phyloP scores from a whole-genome alignment of 2,888 invertebrate species.

The Octonoba sinensis region DNA sequence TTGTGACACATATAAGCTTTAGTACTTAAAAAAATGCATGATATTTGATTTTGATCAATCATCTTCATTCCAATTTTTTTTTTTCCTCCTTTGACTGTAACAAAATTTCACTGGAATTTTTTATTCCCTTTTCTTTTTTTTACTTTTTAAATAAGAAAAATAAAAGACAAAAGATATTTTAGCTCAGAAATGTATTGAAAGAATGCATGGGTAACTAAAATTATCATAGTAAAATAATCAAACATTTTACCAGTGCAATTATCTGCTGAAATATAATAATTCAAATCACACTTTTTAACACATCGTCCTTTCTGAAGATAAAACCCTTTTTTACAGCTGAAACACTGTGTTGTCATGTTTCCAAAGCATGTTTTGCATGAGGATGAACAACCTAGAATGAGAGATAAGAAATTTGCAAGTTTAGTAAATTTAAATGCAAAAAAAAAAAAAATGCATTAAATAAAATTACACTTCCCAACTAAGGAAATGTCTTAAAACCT shows the following conservation, averaged over 20 bases:
- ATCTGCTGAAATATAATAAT: constrained; percentile 25
- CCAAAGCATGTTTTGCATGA: constrained; percentile 53
- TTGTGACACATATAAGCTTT: too few relatives aligned
- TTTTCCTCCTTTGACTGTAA: too few relatives aligned
- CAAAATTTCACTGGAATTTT: too few relatives aligned
- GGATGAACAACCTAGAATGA: constrained; percentile 22
- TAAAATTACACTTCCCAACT: background rate
- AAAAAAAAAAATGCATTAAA: background rate
- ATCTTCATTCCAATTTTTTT: too few relatives aligned
- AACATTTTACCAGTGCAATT: constrained; percentile 31
- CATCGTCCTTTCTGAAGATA: constrained; percentile 40
- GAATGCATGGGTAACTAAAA: background rate
- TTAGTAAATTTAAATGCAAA: background rate
- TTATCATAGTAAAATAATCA: background rate
- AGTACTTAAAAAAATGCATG: too few relatives aligned
- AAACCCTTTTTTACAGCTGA: constrained; percentile 40
- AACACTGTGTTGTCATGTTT: constrained; percentile 48
- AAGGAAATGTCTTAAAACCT: too few relatives aligned
- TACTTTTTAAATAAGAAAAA: too few relatives aligned
- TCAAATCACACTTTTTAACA: constrained; percentile 27
- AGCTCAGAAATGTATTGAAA: too few relatives aligned
- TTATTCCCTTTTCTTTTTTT: too few relatives aligned
- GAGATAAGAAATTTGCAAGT: too few relatives aligned
- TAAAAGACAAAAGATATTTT: too few relatives aligned
- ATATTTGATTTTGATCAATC: too few relatives aligned